A percentile compares a stretch with the other conserved stretches of the same genome.
These are phyloP conservation scores for Parotocinclus haroldoi DNA, from an alignment of 2,797 vertebrate species.

Conservation along the genomic window DNA sequence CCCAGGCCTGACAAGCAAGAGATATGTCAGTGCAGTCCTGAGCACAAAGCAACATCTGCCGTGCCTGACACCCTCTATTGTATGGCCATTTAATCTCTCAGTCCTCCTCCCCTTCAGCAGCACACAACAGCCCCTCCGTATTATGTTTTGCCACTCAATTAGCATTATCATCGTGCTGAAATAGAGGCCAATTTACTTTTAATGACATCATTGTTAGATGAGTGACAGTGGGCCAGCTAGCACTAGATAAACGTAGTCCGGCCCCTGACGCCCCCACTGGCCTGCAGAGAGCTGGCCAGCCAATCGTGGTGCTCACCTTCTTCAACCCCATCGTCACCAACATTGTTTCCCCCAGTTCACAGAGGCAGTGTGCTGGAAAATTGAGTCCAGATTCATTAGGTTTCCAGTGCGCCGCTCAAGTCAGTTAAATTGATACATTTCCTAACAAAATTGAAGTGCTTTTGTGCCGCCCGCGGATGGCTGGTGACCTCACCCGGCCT, in stretches of 20 bases:
- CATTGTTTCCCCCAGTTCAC: conserved; percentile 98
- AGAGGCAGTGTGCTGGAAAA: conserved; percentile 99
- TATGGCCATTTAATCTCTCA: conserved; percentile 95
- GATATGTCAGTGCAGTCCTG: conserved; percentile 94
- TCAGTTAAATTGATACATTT: conserved; percentile 99
- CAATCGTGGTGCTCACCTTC: conserved; percentile 77
- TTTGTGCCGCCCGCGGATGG: conserved; percentile 99
- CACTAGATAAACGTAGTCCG: conserved; percentile 81
- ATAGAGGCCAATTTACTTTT: conserved; percentile 99
- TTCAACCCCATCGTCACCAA: conserved; percentile 89
- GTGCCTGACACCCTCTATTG: conserved; percentile 95
- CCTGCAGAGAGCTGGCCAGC: conserved; percentile 71
- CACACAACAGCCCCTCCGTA: conserved; percentile 97
- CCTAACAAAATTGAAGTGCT: conserved; percentile 99
- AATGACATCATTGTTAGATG: conserved; percentile 99
- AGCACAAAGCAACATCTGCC: conserved; percentile 99
- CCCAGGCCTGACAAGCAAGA: conserved; percentile 91
- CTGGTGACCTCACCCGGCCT: conserved; percentile 99
- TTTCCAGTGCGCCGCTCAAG: conserved; percentile 98
- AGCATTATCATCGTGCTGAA: conserved; percentile 99
- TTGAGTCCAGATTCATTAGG: conserved; percentile 99
- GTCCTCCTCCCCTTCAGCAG: conserved; percentile 85
- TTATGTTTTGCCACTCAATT: conserved; percentile 99
- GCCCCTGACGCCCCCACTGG: conserved; percentile 78
- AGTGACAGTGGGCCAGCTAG: conserved; percentile 87